Base-by-base conservation (phyloP, 2,113 vertebrate genomes). In the Garra rufa region DNA sequence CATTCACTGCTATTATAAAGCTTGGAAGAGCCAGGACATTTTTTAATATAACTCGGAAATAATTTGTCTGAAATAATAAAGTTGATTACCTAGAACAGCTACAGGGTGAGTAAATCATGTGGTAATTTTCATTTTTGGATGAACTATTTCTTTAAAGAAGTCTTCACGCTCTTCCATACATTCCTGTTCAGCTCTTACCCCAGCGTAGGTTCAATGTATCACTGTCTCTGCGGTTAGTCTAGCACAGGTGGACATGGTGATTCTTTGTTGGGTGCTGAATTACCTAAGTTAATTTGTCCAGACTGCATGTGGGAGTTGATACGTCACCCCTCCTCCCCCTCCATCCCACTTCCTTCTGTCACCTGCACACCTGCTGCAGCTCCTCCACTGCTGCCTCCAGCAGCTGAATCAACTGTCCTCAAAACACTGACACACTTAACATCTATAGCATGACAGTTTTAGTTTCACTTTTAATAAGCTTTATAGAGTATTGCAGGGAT, bases 281-380 rank as follows among this genome's bases (percentile, higher is more conserved):
- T 43, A 82, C 28, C 65, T 55, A 7, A n/a, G 30, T 24, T 34
- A 26, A 75, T 43, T 55, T 46, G 52, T 52, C n/a, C 81, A 59
- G 34, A 59, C 10, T 69, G 61, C 34, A 43, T 24, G 57, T 46
- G 14, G 38, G 57, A 44, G 43, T 26, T 55, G 9, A 63, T 21
- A 26, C 30, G 14, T 69, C 11, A 17, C 28, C 15, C 34, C 63
- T 11, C 76, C 75, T 81, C 71, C 84, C 74, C 4, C 85, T 69
- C 34, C n/a, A 76, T 38, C 26, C 30, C 59, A 73, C 74, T 89
- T 59, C 55, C 83, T 34, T 48, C 14, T 48, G 69, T 69, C 38
- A 50, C 15, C 8, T 46, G 50, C 44, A 30, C 28, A 19, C 43
- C 44, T 48, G 28, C 65, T 69, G 15, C 28, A 17, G 14, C 65